Percentiles rank a stretch among this genome's conserved stretches.
These are phyloP conservation scores for Trachymyrmex cornetzi DNA, from an alignment of 1,140 invertebrate genomes.

Conservation along the genomic window DNA sequence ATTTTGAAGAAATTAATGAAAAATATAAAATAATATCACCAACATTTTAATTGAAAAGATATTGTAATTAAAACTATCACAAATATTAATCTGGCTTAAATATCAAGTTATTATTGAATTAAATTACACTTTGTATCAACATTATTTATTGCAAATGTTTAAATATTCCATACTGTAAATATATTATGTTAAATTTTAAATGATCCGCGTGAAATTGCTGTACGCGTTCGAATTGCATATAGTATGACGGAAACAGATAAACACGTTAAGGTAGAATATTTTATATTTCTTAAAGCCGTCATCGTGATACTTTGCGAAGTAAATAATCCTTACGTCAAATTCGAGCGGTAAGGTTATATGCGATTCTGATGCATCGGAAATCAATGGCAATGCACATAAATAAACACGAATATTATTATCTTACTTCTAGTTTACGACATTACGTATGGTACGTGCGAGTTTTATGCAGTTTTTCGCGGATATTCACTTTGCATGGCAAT, in stretches of 20 bases:
- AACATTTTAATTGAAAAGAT: not conserved
- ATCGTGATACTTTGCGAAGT: not conserved
- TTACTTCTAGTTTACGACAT: slow-evolving; percentile 11
- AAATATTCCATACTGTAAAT: not conserved
- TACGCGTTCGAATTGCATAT: not conserved
- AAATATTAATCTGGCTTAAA: not conserved
- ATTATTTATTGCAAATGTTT: not conserved
- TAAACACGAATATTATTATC: slow-evolving; percentile 29
- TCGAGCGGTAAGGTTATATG: slow-evolving; percentile 22
- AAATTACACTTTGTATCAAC: not conserved
- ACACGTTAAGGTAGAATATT: slow-evolving; percentile 7
- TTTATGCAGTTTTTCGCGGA: not conserved
- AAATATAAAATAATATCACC: too few species aligned
- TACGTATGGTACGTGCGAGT: not conserved
- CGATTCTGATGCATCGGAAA: not conserved
- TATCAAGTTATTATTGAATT: slow-evolving; percentile 5
- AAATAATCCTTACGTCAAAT: slow-evolving; percentile 45
- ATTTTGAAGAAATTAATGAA: not conserved
- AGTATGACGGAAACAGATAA: not conserved
- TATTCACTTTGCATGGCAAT: slow-evolving; percentile 7
- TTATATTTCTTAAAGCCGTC: slow-evolving; percentile 22
- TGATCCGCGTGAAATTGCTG: not conserved
- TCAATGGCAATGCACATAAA: slow-evolving; percentile 34
- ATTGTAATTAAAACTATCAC: slow-evolving; percentile 1
- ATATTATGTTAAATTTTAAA: not conserved